Evolutionary conservation across 2,797 vertebrate genomes (phyloP), one percentile per base, ranked within the genome.

Genomic region (Paedocypris micromegethes): DNA sequence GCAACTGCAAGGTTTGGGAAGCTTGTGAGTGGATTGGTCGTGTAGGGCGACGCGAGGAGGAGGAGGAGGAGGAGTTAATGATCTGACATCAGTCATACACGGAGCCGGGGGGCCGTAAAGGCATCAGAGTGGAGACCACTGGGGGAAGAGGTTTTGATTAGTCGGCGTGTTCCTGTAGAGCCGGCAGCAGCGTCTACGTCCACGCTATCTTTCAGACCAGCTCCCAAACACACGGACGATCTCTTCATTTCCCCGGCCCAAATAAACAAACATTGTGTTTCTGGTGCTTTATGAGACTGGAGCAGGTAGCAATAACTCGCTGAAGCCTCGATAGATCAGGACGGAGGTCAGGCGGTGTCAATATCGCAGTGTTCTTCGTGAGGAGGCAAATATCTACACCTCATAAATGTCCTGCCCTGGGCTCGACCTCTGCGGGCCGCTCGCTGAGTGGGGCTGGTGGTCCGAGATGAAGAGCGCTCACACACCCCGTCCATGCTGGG

Each of bases 121-220:
- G 56, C 48, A 72, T 58, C 37, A 40, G 42, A 58, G 5, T 77
- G 83, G 80, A 77, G 83, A 85, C 80, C 82, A 77, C 72, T 83
- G 79, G 79, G 71, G 72, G 23, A 45, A 63, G 50, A 45, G n/a
- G 55, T 48, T 56, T 7, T 58, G 41, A 51, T 45, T 5, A 45
- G 58, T 45, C n/a, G 65, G 55, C 53, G 59, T 23, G 37, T 53
- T 53, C 54, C 56, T 59, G 3, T 59, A 52, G 45, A 40, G n/a
- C 6, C 46, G 6, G 64, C 23, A 52, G 3, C 4, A n/a, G n/a
- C n/a, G n/a, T 49, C 43, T 66, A 49, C 43, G 9, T 56, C 58
- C 51, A 57, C 44, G 37, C 5, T 9, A 57, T 44, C 23, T 49
- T 51, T 38, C 9, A 8, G 56, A 9, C 40, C 45, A 3, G 44